Base-by-base conservation (phyloP, 2,113 vertebrate genomes). In the Anas platyrhynchos region DNA sequence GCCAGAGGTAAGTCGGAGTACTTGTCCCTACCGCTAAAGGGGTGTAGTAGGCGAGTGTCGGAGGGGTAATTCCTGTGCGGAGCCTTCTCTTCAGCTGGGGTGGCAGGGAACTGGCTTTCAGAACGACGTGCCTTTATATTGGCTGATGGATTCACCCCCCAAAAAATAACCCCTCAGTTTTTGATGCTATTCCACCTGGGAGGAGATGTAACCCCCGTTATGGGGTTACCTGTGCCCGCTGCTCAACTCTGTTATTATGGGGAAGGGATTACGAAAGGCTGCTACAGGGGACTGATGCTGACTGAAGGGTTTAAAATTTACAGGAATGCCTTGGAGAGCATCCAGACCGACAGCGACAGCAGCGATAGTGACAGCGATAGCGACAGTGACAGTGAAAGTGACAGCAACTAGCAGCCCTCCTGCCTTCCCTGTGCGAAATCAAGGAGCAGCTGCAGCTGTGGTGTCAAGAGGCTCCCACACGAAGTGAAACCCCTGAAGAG, bases 1-100 rank as follows among this genome's bases (percentile, higher is more conserved):
- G 98, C 41, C 98, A 99, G 59, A 99, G 96, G 99, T 99, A 96
- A 99, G 98, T 91, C 46, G 77, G 48, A 68, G 15, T 25, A 32
- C n/a, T 86, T 62, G 7, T 3, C 32, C 6, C 68, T 50, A 16
- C 11, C 79, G 79, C 52, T 65, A 34, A 63, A 59, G 76, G 15
- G 36, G 6, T 59, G 1, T 1, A 27, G 29, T 3, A 61, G 41
- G 22, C 2, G 12, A 20, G 16, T 27, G 46, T 13, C 43, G 29
- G 34, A 65, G 11, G 20, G 23, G 21, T 34, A 31, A 1, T 3
- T 15, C 32, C 44, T 83, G 34, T 2, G 2, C 62, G 58, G 69
- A 38, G 27, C 25, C 21, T 87, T 81, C 41, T 68, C 61, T 17
- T 72, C 61, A 12, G 4, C 20, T 5, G 27, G 9, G 38, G 55